These are phyloP conservation scores for Idaea biselata DNA, from an alignment of 2,888 invertebrate species.

Conservation along the genomic window DNA sequence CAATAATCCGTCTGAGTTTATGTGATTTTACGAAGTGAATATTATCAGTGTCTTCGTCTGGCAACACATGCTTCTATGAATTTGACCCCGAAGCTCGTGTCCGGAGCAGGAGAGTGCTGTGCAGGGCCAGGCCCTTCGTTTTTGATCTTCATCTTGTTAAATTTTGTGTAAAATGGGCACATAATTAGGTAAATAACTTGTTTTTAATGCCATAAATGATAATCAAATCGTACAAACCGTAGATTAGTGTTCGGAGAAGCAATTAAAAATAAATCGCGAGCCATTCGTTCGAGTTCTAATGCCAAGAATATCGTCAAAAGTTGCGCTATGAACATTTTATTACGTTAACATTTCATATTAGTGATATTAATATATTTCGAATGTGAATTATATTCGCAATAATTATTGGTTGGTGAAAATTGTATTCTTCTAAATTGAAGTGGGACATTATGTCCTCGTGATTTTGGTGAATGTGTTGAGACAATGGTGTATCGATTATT, in stretches of 20 bases:
- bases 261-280: conserved; percentile 62
- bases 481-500: conserved; percentile 81
- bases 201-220: conserved; percentile 33
- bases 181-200: conserved; percentile 74
- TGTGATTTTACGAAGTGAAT: conserved; percentile 9
- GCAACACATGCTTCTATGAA: conserved; percentile 78
- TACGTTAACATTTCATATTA: conserved; percentile 57
- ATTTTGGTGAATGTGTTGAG: conserved; percentile 75
- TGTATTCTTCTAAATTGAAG: conserved; percentile 35
- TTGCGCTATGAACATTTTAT: conserved; percentile 68
- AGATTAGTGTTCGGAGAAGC: conserved; percentile 32
- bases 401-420: conserved; percentile 31
- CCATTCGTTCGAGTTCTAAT: conserved; percentile 56
- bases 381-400: conserved; percentile 35
- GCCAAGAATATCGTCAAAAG: conserved; percentile 76
- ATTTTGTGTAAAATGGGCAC: conserved; percentile 79
- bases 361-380: conserved; percentile 58
- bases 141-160: conserved; percentile 68
- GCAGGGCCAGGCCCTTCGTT: conserved; percentile 78
- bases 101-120: conserved; percentile 75
- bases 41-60: conserved; percentile 32
- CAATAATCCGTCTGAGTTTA: conserved; percentile 12
- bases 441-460: conserved; percentile 54
- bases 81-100: conserved; percentile 81
- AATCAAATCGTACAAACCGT: conserved; percentile 21